Base-by-base conservation (phyloP, 2,113 vertebrate genomes). In the Anseranas semipalmata region DNA sequence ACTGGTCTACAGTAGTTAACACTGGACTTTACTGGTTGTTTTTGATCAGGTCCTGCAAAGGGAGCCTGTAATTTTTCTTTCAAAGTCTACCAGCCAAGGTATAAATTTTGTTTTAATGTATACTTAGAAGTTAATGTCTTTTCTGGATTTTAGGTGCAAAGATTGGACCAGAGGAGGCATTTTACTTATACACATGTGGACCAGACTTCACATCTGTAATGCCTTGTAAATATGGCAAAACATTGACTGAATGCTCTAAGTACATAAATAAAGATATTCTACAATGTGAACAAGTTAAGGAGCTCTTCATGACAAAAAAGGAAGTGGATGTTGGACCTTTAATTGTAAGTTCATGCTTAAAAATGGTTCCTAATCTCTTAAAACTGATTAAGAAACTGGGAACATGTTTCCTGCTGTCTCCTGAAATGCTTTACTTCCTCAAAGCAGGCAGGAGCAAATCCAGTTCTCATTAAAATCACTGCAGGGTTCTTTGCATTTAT, bases 201-300 rank as follows among this genome's bases (percentile, higher is more conserved):
- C 99, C 99, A 18, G 99, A 99, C 96, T 98, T 99, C 52, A 99
- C 98, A 8, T 99, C 99, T 14, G 93, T 99, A 90, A 99, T 99
- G 99, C 99, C 99, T 24, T 99, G 99, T 96, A 99, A 99, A 98
- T 99, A 99, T 50, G 99, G 99, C 80, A 98, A 98, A 95, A 97
- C 98, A 32, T 56, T 74, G 9, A 94, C 89, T 70, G 98, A 98
- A 85, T 98, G 98, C 70, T 99, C 99, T 48, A 99, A 98, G 92
- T 99, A 99, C n/a, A 98, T 99, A 90, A 98, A 96, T 75, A 98
- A 98, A 94, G 99, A 99, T 62, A 98, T 98, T 84, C 97, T 99
- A n/a, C 98, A 97, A 30, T 99, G 98, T 98, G 98, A 99, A 68
- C 96, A 98, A 73, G 97, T 99, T 15, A 98, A 98, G 77, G 99